phyloP scores from a whole-genome alignment of 1,140 invertebrate species.

The Mercenaria mercenaria region DNA sequence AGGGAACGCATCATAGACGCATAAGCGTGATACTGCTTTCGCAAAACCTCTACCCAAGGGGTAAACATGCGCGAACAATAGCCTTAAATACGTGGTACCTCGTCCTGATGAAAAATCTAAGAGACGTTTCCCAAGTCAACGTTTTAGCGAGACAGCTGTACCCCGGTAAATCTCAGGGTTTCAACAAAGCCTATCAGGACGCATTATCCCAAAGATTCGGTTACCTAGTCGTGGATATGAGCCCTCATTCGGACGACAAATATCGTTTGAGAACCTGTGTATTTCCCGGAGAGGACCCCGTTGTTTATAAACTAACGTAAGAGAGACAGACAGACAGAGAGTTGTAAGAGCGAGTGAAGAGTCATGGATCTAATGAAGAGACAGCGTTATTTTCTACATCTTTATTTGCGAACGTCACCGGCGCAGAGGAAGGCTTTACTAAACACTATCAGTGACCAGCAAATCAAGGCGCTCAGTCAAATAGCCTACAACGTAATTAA shows the following conservation, averaged over 20 bases:
- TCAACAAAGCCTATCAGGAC: constrained; percentile 37
- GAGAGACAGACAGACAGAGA: not conserved
- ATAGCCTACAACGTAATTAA: constrained; percentile 1
- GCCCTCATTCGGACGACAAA: not conserved
- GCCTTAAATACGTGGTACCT: constrained; percentile 17
- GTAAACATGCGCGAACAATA: not conserved
- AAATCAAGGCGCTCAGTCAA: not conserved
- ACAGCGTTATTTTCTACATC: not conserved
- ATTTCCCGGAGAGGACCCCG: constrained; percentile 16
- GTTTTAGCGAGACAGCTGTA: not conserved
- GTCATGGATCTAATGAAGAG: not conserved
- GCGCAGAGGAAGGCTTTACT: constrained; percentile 1
- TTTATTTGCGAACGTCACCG: not conserved
- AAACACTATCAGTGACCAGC: not conserved
- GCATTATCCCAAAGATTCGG: not conserved
- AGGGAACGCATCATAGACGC: not conserved
- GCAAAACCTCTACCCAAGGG: not conserved
- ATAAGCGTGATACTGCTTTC: not conserved
- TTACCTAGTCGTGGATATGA: constrained; percentile 31
- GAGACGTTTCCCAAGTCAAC: not conserved
- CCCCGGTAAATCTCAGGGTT: not conserved
- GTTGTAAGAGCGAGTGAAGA: not conserved
- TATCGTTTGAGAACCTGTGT: constrained; percentile 19
- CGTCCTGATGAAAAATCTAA: constrained; percentile 12
- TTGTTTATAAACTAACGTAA: constrained; percentile 10